Conservation (phyloP, 2,797 vertebrate species). For the Poeciliopsis paucimaculata region DNA sequence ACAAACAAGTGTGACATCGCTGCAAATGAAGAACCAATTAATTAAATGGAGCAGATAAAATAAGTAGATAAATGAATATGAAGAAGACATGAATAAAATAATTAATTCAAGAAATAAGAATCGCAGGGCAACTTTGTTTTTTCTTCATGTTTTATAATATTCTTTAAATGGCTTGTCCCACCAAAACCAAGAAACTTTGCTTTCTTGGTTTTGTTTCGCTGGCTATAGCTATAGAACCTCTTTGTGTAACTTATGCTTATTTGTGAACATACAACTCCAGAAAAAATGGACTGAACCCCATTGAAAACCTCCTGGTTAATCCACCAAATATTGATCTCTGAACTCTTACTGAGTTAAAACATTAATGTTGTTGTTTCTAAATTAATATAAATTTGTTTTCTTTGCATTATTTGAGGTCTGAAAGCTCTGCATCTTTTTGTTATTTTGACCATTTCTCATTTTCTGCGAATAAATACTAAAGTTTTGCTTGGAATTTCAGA, state of each 20-base stretch:
- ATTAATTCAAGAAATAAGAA: neutral
- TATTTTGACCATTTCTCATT: no score
- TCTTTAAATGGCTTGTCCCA: neutral
- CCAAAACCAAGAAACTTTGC: no score
- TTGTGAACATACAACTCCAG: neutral
- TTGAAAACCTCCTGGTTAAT: no score
- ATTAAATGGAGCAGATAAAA: neutral
- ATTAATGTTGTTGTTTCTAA: no score
- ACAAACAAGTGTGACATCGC: neutral
- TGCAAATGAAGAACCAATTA: neutral
- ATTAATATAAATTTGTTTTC: no score
- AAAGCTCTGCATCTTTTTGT: no score
- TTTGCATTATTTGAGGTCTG: no score
- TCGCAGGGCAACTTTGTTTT: neutral
- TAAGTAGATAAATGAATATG: neutral
- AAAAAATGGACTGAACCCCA: no score
- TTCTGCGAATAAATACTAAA: no score
- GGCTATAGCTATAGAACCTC: neutral
- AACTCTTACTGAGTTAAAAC: no score
- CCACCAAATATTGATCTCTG: no score
- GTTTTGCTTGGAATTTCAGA: no score
- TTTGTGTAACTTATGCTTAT: neutral
- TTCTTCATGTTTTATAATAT: neutral
- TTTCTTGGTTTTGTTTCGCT: neutral
- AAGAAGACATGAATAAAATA: neutral